These are phyloP conservation scores for Ursus arctos DNA, from an alignment of 2,113 vertebrate genomes.

Conservation along the genomic window DNA sequence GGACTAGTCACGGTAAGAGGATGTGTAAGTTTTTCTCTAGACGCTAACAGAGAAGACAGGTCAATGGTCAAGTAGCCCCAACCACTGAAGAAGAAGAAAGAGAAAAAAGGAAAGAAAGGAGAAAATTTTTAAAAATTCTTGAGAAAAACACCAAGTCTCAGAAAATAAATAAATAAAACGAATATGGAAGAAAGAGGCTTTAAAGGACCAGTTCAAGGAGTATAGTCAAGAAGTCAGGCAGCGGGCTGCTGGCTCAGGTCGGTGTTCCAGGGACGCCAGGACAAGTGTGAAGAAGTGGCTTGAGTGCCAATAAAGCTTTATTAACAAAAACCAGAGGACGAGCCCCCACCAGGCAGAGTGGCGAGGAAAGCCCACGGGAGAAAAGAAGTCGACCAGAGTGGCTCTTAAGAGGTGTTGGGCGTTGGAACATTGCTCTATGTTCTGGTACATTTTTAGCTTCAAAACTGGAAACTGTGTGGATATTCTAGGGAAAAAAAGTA, in stretches of 20 bases:
- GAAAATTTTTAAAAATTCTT: neutral
- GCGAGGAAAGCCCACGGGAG: neutral
- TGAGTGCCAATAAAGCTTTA: neutral
- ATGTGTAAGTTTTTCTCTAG: too few species aligned
- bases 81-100: neutral
- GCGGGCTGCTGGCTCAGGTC: rapidly evolving
- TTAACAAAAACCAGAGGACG: neutral
- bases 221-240: rapidly evolving
- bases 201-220: neutral
- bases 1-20: rapidly evolving
- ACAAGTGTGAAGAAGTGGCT: neutral
- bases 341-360: neutral
- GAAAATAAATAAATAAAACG: neutral
- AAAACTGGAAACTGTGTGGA: neutral
- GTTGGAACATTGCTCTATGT: neutral
- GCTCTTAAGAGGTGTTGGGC: too few species aligned
- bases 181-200: neutral
- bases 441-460: neutral
- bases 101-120: neutral
- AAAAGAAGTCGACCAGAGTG: neutral
- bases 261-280: neutral
- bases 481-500: neutral
- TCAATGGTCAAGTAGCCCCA: neutral
- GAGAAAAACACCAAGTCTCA: neutral
- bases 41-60: neutral